A percentile compares a stretch with the other conserved stretches of the same genome.
These are phyloP conservation scores for Varanus komodoensis DNA, from an alignment of 2,113 vertebrate species.

Conservation along the genomic window DNA sequence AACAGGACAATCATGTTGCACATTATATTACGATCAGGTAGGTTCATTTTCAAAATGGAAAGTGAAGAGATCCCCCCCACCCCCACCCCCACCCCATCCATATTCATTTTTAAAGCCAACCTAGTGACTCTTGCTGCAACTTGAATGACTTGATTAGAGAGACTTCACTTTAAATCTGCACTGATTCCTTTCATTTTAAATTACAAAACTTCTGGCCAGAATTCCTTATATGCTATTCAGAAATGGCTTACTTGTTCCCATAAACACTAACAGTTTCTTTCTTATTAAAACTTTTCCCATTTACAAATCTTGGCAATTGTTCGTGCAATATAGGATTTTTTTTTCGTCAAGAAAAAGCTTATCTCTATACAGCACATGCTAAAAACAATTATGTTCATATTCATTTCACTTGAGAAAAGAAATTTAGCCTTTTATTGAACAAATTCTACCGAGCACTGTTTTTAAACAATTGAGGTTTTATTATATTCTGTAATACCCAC, in stretches of 20 bases:
- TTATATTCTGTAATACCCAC: not conserved
- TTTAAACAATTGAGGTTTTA: not conserved
- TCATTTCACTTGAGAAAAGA: not conserved
- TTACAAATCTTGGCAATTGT: not conserved
- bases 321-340: not conserved
- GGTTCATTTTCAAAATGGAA: no score
- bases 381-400: conserved; percentile 3
- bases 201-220: not conserved
- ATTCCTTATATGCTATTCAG: not conserved
- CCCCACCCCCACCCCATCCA: no score
- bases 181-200: not conserved
- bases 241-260: not conserved
- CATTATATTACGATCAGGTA: no score
- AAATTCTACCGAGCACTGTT: not conserved
- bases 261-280: not conserved
- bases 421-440: not conserved
- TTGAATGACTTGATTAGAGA: not conserved
- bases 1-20: no score
- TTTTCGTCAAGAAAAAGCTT: conserved; percentile 6
- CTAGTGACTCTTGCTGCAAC: not conserved
- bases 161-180: not conserved
- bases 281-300: not conserved
- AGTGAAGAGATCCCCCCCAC: no score
- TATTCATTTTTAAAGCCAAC: not conserved
- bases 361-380: not conserved